A percentile compares a stretch with the other conserved stretches of the same genome.
Evolutionary conservation across 2,888 invertebrate species (phyloP).

Genomic region (Drosophila conformis): DNA sequence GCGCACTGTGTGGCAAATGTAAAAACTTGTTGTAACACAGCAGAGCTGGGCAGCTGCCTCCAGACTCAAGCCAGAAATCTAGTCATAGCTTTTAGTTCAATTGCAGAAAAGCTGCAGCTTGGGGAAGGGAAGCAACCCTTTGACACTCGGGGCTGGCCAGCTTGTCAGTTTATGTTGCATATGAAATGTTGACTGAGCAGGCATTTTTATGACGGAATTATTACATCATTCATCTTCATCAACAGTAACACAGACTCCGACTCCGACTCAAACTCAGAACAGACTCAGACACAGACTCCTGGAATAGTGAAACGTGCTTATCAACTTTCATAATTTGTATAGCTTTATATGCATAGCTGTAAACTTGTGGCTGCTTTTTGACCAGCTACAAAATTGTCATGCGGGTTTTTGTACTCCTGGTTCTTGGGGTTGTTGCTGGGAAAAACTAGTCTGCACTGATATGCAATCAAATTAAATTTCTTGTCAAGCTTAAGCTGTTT

Average conservation of each 20-base stretch:
- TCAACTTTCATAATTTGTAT: slow-evolving; percentile 55
- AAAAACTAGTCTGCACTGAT: slow-evolving; percentile 46
- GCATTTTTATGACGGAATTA: slow-evolving; percentile 79
- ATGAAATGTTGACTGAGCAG: slow-evolving; percentile 55
- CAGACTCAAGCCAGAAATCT: slow-evolving; percentile 12
- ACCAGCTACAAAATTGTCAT: slow-evolving; percentile 48
- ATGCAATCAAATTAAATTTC: slow-evolving; percentile 64
- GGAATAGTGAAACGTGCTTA: slow-evolving; percentile 59
- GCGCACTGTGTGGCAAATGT: slow-evolving; percentile 62
- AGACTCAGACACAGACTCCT: slow-evolving; percentile 32
- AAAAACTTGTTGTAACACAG: slow-evolving; percentile 61
- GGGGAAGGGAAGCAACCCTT: slow-evolving; percentile 44
- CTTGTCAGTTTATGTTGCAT: slow-evolving; percentile 58
- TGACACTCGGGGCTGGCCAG: slow-evolving; percentile 54
- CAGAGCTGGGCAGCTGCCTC: slow-evolving; percentile 28
- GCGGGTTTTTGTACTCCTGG: slow-evolving; percentile 40
- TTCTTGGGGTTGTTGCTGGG: slow-evolving; percentile 56
- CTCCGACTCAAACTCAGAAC: background rate
- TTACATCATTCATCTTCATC: slow-evolving; percentile 81
- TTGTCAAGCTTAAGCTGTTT: slow-evolving; percentile 47
- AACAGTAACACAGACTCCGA: slow-evolving; percentile 25
- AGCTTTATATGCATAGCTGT: slow-evolving; percentile 33
- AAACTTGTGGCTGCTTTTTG: slow-evolving; percentile 39
- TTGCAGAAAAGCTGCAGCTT: slow-evolving; percentile 33
- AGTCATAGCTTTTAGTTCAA: slow-evolving; percentile 60